Evolutionary conservation across 2,888 invertebrate species (phyloP).

Genomic region (Apamea anceps): DNA sequence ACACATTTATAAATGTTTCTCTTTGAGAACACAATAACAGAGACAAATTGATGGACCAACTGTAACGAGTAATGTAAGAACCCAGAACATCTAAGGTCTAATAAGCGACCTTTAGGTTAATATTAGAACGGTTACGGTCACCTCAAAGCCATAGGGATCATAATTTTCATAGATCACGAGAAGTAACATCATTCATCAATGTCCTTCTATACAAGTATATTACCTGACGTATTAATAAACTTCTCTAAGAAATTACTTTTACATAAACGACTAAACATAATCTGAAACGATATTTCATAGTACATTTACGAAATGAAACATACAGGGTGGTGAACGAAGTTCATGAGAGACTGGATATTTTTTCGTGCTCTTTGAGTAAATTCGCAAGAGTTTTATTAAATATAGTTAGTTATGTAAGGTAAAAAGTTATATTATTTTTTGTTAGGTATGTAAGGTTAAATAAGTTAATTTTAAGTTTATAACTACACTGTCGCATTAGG

Average conservation of each 20-base stretch:
- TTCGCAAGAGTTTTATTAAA: no score
- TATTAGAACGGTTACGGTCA: not conserved
- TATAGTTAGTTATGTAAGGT: no score
- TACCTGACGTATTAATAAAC: not conserved
- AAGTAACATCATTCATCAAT: not conserved
- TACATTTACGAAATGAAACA: constrained; percentile 1
- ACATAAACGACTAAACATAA: not conserved
- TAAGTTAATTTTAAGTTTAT: no score
- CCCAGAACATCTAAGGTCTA: not conserved
- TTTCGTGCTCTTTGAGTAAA: no score
- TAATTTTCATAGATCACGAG: constrained; percentile 1
- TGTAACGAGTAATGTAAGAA: not conserved
- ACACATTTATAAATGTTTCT: not conserved
- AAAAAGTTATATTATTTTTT: no score
- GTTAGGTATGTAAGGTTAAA: no score
- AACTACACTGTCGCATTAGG: no score
- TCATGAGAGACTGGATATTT: no score
- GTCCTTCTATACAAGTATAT: not conserved
- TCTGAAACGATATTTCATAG: not conserved
- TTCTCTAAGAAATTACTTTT: not conserved
- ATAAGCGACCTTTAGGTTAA: not conserved
- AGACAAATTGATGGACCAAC: not conserved
- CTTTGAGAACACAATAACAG: not conserved
- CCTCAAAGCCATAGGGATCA: not conserved
- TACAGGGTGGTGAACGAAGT: not conserved